These are phyloP conservation scores for Anoplophora glabripennis DNA, from an alignment of 1,140 invertebrate species.

Conservation along the genomic window DNA sequence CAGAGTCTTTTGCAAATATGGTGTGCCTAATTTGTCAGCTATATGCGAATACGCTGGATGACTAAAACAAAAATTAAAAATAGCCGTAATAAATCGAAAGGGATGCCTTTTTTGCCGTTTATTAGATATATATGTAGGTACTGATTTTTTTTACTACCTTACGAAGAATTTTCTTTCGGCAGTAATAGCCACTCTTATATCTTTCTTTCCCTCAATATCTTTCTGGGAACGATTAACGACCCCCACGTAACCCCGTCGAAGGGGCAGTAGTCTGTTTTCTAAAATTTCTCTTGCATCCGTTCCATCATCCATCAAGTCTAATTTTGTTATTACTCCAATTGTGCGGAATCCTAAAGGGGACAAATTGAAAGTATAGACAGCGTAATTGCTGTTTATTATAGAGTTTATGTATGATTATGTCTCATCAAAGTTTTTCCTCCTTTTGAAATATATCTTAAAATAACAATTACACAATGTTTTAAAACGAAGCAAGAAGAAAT, in stretches of 20 bases:
- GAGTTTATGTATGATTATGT: too few relatives aligned
- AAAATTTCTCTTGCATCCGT: conserved; percentile 97
- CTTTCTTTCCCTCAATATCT: conserved; percentile 95
- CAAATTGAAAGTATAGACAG: too few relatives aligned
- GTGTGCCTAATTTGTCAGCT: conserved; percentile 95
- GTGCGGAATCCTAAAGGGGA: conserved; percentile 89
- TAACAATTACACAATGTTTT: too few relatives aligned
- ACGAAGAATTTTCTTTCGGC: conserved; percentile 98
- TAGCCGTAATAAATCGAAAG: too few relatives aligned
- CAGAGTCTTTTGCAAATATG: conserved; percentile 92
- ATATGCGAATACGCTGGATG: conserved; percentile 91
- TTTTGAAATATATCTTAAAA: too few relatives aligned
- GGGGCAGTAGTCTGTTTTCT: conserved; percentile 94
- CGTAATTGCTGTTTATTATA: too few relatives aligned
- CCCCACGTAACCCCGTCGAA: conserved; percentile 94
- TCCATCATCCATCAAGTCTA: conserved; percentile 99
- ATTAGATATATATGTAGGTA: too few relatives aligned
- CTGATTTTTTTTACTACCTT: too few relatives aligned
- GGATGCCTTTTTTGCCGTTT: too few relatives aligned
- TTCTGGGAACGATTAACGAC: conserved; percentile 99
- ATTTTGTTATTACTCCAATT: conserved; percentile 98
- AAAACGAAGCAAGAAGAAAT: too few relatives aligned
- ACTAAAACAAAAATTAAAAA: conserved; percentile 38
- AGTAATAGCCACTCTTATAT: conserved; percentile 90
- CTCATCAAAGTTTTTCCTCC: too few relatives aligned